Base-by-base conservation (phyloP, 2,797 vertebrate species). In the Percopsis omiscomaycus region DNA sequence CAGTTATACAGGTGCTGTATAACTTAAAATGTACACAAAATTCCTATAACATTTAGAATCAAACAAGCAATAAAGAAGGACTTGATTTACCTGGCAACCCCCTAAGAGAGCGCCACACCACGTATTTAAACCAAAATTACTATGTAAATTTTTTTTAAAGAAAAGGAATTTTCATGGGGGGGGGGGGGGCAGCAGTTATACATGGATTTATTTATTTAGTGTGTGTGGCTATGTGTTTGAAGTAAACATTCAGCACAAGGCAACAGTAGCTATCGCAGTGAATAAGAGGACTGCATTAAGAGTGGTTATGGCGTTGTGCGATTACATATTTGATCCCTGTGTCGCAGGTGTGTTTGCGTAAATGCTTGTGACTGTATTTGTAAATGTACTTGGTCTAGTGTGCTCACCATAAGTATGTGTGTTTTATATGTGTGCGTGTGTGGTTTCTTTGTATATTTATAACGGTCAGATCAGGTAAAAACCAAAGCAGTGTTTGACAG, bases 221-320 rank as follows among this genome's bases (percentile, higher is more conserved):
- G 60, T 53, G 37, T 28, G 50, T 28, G 49, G 4, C 10, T 14
- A 3, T 32, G 53, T 55, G 13, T 55, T 11, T 32, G 5, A 14
- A 13, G 29, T 54, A 55, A 55, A 55, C 53, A 55, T 32, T n/a
- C 28, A n/a, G 28, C 29, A 54, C 52, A 54, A 55, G 5, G 28
- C 53, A 32, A 55, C 53, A 28, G n/a, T 14, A 29, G 28, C 53
- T 55, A 37, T 37, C 32, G 5, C 32, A 37, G 32, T 37, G 8
- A 37, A 37, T n/a, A 37, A 37, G 32, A 37, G 8, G 32, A 4
- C 52, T 54, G 5, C 27, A 4, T 22, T 12, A 5, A 55, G 22
- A 55, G 5, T 1, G 12, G 3, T 3, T 37, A 37, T 32, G 13
- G 5, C 29, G 2, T 3, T 13, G 28, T 5, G 28, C 15, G 28